phyloP scores from a whole-genome alignment of 1,140 invertebrate genomes.

The Melipona quadrifasciata region DNA sequence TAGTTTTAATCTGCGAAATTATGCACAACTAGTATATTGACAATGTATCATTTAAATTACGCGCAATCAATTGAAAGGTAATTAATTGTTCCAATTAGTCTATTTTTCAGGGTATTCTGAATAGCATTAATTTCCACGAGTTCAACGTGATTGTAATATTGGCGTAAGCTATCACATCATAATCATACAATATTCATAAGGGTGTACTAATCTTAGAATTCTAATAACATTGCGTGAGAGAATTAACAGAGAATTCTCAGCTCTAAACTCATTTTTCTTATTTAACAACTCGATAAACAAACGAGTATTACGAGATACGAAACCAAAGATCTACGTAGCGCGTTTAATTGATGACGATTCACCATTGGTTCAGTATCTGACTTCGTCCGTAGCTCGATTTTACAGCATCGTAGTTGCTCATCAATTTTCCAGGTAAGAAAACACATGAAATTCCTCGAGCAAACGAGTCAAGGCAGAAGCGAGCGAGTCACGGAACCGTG shows the following conservation, averaged over 20 bases:
- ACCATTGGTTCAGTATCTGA: not conserved
- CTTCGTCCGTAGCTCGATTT: not conserved
- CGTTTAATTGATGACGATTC: not conserved
- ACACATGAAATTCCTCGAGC: not conserved
- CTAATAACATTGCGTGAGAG: not conserved
- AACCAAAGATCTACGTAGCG: not conserved
- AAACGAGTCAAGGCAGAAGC: not conserved
- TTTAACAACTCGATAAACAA: not conserved
- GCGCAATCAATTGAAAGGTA: no score
- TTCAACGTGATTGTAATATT: no score
- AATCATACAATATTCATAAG: slow-evolving; percentile 3
- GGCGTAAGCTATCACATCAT: not conserved
- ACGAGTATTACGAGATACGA: not conserved
- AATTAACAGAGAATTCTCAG: not conserved
- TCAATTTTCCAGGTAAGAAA: no score
- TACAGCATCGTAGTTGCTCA: no score
- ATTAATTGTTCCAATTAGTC: no score
- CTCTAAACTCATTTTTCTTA: not conserved
- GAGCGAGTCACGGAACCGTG: not conserved
- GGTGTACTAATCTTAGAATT: not conserved
- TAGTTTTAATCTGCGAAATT: no score
- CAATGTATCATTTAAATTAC: no score
- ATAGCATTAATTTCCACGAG: no score
- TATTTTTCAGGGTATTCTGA: no score
- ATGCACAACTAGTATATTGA: no score